A percentile compares a stretch with the other conserved stretches of the same genome.
Evolutionary conservation across 2,113 vertebrate genomes (phyloP).

Genomic region (Ariopsis seemanni): DNA sequence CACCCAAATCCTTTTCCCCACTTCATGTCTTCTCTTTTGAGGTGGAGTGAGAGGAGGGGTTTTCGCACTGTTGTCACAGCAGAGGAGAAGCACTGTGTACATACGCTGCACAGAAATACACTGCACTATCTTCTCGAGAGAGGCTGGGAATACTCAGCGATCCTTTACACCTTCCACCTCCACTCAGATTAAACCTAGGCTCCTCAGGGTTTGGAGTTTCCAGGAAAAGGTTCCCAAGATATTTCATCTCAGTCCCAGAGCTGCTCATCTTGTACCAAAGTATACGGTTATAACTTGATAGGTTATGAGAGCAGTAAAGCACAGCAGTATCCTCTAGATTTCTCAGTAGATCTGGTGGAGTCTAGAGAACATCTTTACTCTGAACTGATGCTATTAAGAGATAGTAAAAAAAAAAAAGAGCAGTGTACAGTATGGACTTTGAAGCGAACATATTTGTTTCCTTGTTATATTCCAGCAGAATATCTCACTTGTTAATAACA

Average conservation of each 20-base stretch:
- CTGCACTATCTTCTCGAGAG: background rate
- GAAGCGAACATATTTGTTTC: background rate
- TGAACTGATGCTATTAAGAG: background rate
- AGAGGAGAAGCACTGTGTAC: background rate
- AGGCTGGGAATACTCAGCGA: background rate
- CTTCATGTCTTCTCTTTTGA: no score
- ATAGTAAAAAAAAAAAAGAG: background rate
- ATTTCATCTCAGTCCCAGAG: background rate
- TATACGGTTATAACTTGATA: background rate
- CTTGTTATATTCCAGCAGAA: background rate
- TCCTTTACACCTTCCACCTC: background rate
- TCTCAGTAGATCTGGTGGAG: background rate
- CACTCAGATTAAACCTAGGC: background rate
- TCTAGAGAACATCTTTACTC: background rate
- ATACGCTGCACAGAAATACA: constrained; percentile 25
- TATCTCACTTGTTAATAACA: background rate
- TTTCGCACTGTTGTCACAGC: background rate
- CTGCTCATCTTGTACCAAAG: background rate
- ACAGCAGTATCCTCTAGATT: background rate
- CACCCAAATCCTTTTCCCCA: no score
- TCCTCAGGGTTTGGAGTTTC: background rate
- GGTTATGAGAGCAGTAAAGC: background rate
- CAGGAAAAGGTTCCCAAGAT: background rate
- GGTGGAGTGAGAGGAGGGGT: background rate
- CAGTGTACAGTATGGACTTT: background rate